Evolutionary conservation across 2,113 vertebrate species (phyloP).

Genomic region (Halichoerus grypus): DNA sequence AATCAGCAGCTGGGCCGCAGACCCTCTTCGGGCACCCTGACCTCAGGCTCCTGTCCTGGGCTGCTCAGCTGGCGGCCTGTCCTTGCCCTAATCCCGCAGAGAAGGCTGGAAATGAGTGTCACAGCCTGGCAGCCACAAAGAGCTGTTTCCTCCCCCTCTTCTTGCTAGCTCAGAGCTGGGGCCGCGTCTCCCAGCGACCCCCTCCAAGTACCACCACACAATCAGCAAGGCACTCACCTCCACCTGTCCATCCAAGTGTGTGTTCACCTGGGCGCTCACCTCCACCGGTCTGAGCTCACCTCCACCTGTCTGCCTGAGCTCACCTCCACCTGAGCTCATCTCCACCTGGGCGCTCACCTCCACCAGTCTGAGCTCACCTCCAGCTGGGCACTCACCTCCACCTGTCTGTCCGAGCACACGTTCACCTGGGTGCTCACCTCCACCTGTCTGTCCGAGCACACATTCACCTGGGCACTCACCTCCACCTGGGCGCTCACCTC

Average conservation of each 20-base stretch:
- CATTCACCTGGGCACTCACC: too few relatives aligned
- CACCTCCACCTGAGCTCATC: too few relatives aligned
- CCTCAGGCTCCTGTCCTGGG: neutral
- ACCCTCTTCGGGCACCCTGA: neutral
- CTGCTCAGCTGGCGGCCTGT: neutral
- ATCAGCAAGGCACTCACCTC: neutral
- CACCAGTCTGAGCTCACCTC: too few relatives aligned
- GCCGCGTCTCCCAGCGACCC: accelerated
- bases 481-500: too few relatives aligned
- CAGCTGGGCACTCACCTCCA: too few relatives aligned
- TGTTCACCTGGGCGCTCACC: too few relatives aligned
- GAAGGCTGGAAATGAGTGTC: neutral
- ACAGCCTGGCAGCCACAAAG: too few relatives aligned
- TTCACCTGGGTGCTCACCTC: neutral
- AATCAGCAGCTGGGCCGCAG: neutral
- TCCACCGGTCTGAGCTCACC: too few relatives aligned
- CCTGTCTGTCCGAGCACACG: accelerated
- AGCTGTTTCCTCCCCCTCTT: neutral
- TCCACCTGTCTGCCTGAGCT: too few relatives aligned
- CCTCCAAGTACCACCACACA: neutral
- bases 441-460: too few relatives aligned
- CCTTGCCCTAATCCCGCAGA: neutral
- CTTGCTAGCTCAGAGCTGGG: neutral
- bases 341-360: too few relatives aligned
- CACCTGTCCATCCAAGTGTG: too few relatives aligned